Evolutionary conservation across 2,888 invertebrate genomes (phyloP).

Genomic region (Argyra leucocephala): DNA sequence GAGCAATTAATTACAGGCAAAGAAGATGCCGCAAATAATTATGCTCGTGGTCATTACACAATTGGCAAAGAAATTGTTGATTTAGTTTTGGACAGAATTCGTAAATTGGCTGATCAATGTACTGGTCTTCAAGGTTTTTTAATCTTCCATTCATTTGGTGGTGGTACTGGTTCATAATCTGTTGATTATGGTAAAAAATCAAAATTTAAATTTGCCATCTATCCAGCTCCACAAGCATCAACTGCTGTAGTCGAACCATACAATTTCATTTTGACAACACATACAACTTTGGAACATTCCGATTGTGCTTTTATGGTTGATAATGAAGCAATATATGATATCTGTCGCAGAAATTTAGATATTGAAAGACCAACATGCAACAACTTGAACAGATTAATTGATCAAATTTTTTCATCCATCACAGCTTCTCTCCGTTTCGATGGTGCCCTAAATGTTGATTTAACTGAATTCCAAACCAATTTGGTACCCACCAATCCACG

Average conservation of each 20-base stretch:
- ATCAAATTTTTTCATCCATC: constrained; percentile 88
- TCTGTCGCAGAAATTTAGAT: constrained; percentile 88
- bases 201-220: constrained; percentile 91
- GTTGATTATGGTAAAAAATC: constrained; percentile 96
- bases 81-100: constrained; percentile 75
- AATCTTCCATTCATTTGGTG: constrained; percentile 92
- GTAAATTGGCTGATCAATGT: constrained; percentile 83
- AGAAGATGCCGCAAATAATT: constrained; percentile 96
- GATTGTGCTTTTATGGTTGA: constrained; percentile 96
- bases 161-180: constrained; percentile 86
- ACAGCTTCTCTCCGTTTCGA: constrained; percentile 89
- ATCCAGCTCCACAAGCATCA: constrained; percentile 86
- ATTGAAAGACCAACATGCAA: constrained; percentile 94
- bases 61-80: constrained; percentile 93
- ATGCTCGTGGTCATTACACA: constrained; percentile 95
- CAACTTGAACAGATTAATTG: constrained; percentile 89
- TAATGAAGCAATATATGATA: constrained; percentile 82
- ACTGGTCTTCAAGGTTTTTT: constrained; percentile 87
- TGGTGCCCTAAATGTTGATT: constrained; percentile 85
- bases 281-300: constrained; percentile 89
- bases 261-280: constrained; percentile 93
- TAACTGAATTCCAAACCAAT: constrained; percentile 91
- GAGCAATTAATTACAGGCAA: constrained; percentile 95
- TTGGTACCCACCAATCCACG: constrained; percentile 93
- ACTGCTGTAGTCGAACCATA: constrained; percentile 94